Evolutionary conservation across 2,113 vertebrate species (phyloP).

Genomic region (Brachypteracias leptosomus): DNA sequence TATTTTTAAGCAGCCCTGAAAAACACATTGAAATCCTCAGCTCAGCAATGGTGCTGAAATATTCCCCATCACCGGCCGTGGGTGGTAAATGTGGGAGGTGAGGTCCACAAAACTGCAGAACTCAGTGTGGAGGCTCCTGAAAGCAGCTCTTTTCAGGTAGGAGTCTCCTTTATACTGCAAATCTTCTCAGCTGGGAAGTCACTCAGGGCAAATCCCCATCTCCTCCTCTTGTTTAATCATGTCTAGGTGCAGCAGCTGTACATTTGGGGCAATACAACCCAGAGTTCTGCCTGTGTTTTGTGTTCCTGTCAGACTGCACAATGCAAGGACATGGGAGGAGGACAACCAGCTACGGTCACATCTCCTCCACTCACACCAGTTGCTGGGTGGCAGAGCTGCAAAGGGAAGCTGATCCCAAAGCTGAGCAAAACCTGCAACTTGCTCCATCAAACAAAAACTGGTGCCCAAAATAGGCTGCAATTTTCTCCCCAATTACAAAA

Average conservation of each 20-base stretch:
- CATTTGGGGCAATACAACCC: background rate
- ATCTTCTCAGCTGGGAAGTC: background rate
- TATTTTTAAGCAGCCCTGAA: background rate
- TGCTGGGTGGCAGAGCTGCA: background rate
- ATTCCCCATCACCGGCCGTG: rapidly evolving
- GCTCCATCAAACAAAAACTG: background rate
- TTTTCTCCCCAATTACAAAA: background rate
- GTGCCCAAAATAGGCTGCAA: background rate
- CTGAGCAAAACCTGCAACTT: background rate
- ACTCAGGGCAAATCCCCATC: background rate
- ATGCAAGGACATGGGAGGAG: background rate
- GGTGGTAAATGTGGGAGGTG: background rate
- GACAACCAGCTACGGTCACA: background rate
- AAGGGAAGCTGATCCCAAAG: background rate
- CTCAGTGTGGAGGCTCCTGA: background rate
- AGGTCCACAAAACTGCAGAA: background rate
- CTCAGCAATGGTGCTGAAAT: background rate
- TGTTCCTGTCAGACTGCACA: background rate
- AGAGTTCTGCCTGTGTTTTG: background rate
- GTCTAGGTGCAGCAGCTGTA: background rate
- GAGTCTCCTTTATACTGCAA: background rate
- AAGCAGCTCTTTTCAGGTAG: background rate
- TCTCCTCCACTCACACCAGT: background rate
- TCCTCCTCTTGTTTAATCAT: background rate
- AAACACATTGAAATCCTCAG: background rate